Evolutionary conservation across 2,888 invertebrate species (phyloP), one percentile per base, ranked within the genome.

Genomic region (Macaria notata): DNA sequence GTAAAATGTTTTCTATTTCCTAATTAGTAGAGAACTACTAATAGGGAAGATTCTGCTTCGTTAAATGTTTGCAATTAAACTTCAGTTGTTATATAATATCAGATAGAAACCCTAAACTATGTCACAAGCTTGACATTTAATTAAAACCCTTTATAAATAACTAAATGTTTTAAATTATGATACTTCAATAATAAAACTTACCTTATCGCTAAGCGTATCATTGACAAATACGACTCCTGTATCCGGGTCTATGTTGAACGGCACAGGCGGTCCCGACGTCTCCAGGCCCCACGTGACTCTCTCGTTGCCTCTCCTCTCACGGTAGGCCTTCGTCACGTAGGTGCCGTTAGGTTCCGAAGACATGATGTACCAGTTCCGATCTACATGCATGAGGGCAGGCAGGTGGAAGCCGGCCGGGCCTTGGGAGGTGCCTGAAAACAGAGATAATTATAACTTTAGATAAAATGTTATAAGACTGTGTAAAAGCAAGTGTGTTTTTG

Each of bases 161-260:
- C 1, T 19, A 19, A 19, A 19, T 19, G 19, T 19, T 19, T 19
- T 19, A 19, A 19, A 19, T 19, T 19, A 19, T 19, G 1, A 19
- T 2, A 19, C 33, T 36, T 36, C 4, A 36, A 6, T 4, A 7
- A 36, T 6, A 7, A 6, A 36, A 36, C 9, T 93, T 89, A 97
- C 97, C 92, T 95, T 93, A 76, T 95, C 95, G 70, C 84, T 83
- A 38, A 97, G 91, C 0, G 96, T 95, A 74, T 96, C 95, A 73
- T 96, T 97, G 49, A 97, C 93, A 70, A 94, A 95, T 51, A 97
- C 95, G 4, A 94, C 94, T 36, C 97, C 97, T 0, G 95, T 95
- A 3, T 87, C 85, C 41, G 94, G 93, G 81, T 97, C 94, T 61
- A 98, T 97, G 46, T 92, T 85, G 78, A 97, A 97, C 1, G 97